Evolutionary conservation across 2,888 invertebrate species (phyloP), one percentile per base, ranked within the genome.

Genomic region (Callimorpha dominula): DNA sequence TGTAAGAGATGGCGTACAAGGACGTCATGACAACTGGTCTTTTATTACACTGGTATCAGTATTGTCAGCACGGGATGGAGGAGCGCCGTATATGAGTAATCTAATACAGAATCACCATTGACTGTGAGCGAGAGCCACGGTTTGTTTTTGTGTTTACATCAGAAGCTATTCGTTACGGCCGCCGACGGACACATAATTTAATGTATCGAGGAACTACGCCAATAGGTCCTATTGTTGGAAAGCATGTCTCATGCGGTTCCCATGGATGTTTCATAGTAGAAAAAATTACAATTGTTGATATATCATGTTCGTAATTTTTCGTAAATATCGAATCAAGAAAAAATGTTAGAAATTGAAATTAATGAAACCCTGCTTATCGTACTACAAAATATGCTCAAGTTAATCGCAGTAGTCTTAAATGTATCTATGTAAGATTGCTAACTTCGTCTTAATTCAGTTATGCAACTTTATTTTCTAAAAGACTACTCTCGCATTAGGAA

Each of bases 131-230:
- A 85, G 67, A 73, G 69, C 69, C 75, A 78, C 78, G 74, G 78
- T 80, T 82, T 82, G 78, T 78, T 81, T 83, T 74, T 77, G 68
- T 72, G 65, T 78, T 80, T 81, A 80, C 82, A 84, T 80, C 81
- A 84, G 75, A 85, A 82, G 74, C 75, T 75, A 90, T 92, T 90
- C 85, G 92, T 90, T 88, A 90, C 91, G 90, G 43, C 43, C 43
- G 88, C 82, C 81, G 75, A 80, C 85, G 85, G 82, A 82, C 85
- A 84, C 77, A 77, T 87, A 84, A 88, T 90, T 88, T 87, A 78
- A 88, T 89, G 87, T 89, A 93, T 88, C 83, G 90, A 90, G 94
- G 93, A 94, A 91, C 88, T 90, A 92, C 90, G 92, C 89, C 87
- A 85, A 89, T 89, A 89, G 77, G 74, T 78, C 78, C 86, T 81